Percentiles rank a stretch among this genome's conserved stretches.
phyloP scores from a whole-genome alignment of 2,888 invertebrate genomes.

The Amblyteles armatorius region DNA sequence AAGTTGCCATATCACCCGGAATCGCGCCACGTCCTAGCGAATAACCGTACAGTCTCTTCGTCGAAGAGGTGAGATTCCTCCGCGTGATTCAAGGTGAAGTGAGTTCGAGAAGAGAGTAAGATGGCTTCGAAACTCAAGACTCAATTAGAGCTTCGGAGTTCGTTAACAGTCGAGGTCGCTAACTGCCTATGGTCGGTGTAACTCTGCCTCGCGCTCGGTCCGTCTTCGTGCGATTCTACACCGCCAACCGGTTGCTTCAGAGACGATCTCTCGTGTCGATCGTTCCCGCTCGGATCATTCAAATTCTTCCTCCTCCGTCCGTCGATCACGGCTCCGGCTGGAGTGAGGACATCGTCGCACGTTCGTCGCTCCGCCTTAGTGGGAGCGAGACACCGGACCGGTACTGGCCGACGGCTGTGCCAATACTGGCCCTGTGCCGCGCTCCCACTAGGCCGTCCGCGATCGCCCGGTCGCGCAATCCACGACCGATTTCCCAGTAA shows the following conservation, averaged over 20 bases:
- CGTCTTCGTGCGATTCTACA: slow-evolving; percentile 24
- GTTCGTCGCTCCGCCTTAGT: neutral
- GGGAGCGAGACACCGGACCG: neutral
- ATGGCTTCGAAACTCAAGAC: slow-evolving; percentile 63
- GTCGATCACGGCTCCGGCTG: neutral
- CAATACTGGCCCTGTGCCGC: neutral
- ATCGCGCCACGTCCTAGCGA: neutral
- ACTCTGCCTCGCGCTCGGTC: slow-evolving; percentile 1
- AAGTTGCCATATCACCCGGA: neutral
- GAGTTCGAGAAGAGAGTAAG: slow-evolving; percentile 8
- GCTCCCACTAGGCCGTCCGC: neutral
- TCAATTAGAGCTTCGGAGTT: slow-evolving; percentile 78
- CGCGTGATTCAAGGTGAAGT: slow-evolving; percentile 14
- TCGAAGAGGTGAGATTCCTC: neutral
- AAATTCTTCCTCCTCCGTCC: neutral
- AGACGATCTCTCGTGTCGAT: neutral
- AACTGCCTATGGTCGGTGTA: slow-evolving; percentile 68
- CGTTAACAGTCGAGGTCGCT: slow-evolving; percentile 77
- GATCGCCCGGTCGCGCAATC: neutral
- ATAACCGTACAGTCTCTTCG: neutral
- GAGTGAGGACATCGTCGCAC: neutral
- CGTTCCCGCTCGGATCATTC: neutral
- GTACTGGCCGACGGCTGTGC: neutral
- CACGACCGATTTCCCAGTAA: slow-evolving; percentile 6
- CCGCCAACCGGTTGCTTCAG: slow-evolving; percentile 8